These are phyloP conservation scores for Campylomormyrus numenius DNA, from an alignment of 2,113 vertebrate species.

Conservation along the genomic window DNA sequence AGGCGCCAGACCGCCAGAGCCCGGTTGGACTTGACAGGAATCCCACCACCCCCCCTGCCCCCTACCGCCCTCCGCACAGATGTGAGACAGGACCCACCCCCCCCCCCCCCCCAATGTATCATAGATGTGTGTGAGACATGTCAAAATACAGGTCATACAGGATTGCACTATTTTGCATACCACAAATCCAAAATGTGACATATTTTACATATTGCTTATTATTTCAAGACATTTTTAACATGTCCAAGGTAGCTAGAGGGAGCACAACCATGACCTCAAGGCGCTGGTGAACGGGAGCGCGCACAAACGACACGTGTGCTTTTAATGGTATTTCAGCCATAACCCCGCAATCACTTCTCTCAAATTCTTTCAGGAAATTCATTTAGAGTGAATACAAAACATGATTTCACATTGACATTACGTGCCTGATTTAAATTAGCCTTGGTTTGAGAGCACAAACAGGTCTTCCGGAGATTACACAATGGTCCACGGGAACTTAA, in stretches of 20 bases:
- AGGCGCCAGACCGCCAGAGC: constrained; percentile 51
- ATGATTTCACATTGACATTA: neutral
- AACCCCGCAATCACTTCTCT: neutral
- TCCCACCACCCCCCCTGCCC: neutral
- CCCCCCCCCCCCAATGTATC: neutral
- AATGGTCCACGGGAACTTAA: neutral
- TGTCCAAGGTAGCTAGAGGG: neutral
- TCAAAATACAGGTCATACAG: neutral
- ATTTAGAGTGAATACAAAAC: neutral
- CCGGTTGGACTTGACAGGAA: constrained; percentile 33
- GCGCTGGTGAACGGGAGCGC: neutral
- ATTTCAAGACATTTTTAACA: neutral
- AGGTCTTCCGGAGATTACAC: neutral
- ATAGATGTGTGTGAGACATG: neutral
- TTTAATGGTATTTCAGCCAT: neutral
- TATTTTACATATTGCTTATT: neutral
- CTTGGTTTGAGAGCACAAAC: neutral
- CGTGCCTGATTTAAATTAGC: neutral
- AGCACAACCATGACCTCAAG: neutral
- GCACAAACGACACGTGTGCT: neutral
- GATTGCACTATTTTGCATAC: neutral
- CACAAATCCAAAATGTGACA: neutral
- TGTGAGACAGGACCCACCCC: neutral
- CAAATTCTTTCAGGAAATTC: neutral
- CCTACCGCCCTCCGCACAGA: constrained; percentile 16